Evolutionary conservation across 2,113 vertebrate genomes (phyloP), one percentile per base, ranked within the genome.

Genomic region (Lepus europaeus): DNA sequence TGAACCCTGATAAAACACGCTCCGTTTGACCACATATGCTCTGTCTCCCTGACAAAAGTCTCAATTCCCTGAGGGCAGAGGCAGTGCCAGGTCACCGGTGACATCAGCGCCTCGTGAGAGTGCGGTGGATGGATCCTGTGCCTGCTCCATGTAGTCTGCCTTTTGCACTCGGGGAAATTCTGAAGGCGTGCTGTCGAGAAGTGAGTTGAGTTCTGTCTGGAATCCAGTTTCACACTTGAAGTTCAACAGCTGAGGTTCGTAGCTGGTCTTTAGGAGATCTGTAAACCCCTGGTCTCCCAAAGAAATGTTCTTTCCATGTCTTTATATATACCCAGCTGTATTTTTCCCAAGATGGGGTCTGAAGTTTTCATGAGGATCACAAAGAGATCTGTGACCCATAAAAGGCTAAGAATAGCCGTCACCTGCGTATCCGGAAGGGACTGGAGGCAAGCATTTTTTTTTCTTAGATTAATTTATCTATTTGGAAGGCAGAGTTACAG

Each of bases 351-450:
- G 77, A 74, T 16, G 29, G n/a, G 22, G 4, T 74, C 51, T 80
- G 76, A 80, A 76, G 69, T 33, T 93, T 95, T 78, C 51, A 66
- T 92, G 59, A 66, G 59, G 70, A 39, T 91, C 59, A 33, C 51
- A 87, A 56, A 89, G 64, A 82, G 39, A 70, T 87, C 66, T 87
- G 66, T 72, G 51, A 59, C 45, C 68, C 25, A 59, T 72, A 23
- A 80, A 80, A 76, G 13, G 17, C 33, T 8, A 64, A 79, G 53
- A 86, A 82, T 63, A 29, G 39, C 49, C 56, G 77, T 31, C 8
- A 29, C 31, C 61, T 93, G 39, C 17, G 9, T 12, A 10, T 89
- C 23, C 86, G 68, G 49, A 78, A 89, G 53, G 17, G 53, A 25
- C 5, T 69, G 68, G 66, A 45, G 1, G 69, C 14, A 59, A 92